Base-by-base conservation (phyloP, 2,113 vertebrate species). In the Amblyopsis rosae region DNA sequence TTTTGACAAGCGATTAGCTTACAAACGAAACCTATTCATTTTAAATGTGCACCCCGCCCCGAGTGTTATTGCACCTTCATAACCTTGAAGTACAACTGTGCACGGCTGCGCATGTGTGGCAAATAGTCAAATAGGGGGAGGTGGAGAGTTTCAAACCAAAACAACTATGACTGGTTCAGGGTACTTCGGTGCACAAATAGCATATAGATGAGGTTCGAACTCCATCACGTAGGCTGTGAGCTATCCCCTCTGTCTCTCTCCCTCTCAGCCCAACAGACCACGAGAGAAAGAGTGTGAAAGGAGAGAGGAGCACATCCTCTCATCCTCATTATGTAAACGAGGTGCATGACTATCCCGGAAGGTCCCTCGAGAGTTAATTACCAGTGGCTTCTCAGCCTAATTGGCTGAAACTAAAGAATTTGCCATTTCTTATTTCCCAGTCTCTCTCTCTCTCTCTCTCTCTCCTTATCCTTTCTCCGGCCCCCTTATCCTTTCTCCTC, bases 331-430 rank as follows among this genome's bases (percentile, higher is more conserved):
- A 93, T 92, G 89, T 88, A 93, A 92, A 92, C 78, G 87, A 92
- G 87, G 90, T 88, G 88, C 86, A 91, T 90, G 90, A 92, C 89
- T 92, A 89, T 91, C 92, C 79, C 89, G 87, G 85, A 80, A 73
- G 86, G 79, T 92, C 91, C 90, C 88, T 77, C 15, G 91, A 93
- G 91, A 92, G 84, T 90, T 93, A 90, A 93, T 92, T 92, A 92
- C 87, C 87, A 90, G 82, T 90, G 87, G 91, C 90, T 92, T 90
- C 89, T 89, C 85, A 86, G 87, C 84, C 87, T 93, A 93, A 93
- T 93, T 93, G 91, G 88, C 91, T 91, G 90, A 92, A 92, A 92
- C 91, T 92, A 89, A 89, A 88, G 90, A 91, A 91, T 91, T 89
- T 90, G 85, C 88, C 88, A 88, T 91, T 90, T 91, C 85, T 89